A percentile compares a stretch with the other conserved stretches of the same genome.
phyloP scores from a whole-genome alignment of 1,140 invertebrate species.

The Whitmania pigra region DNA sequence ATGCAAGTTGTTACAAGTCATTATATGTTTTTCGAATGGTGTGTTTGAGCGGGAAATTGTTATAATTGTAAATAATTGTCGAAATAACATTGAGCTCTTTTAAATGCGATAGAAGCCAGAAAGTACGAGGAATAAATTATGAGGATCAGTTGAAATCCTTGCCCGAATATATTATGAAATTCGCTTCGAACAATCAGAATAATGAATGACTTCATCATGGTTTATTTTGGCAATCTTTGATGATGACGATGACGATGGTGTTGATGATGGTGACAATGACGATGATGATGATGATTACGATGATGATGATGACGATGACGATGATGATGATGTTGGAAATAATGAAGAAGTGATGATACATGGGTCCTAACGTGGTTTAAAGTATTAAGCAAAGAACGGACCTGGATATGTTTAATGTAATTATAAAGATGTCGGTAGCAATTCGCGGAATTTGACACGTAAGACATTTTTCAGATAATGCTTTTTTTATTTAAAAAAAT shows the following conservation, averaged over 20 bases:
- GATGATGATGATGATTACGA: slow-evolving; percentile 15
- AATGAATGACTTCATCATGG: background rate
- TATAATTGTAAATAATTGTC: too few relatives aligned
- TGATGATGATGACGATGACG: slow-evolving; percentile 12
- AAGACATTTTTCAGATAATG: background rate
- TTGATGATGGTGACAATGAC: slow-evolving; percentile 4
- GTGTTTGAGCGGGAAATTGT: too few relatives aligned
- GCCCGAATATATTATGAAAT: background rate
- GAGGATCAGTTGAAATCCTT: background rate
- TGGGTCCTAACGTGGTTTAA: background rate
- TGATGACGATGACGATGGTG: slow-evolving; percentile 16
- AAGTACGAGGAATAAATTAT: too few relatives aligned
- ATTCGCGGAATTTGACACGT: background rate
- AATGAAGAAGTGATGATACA: background rate
- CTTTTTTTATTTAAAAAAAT: background rate
- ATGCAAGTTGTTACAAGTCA: too few relatives aligned
- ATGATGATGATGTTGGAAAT: slow-evolving; percentile 7
- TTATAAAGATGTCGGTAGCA: background rate
- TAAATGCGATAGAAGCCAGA: too few relatives aligned
- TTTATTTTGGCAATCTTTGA: background rate
- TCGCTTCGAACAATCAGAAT: background rate
- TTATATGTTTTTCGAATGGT: too few relatives aligned
- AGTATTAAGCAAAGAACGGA: background rate
- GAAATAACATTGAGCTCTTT: too few relatives aligned
- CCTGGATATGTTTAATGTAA: background rate